Percentiles rank a stretch among this genome's conserved stretches.
phyloP scores from a whole-genome alignment of 2,113 vertebrate genomes.

The Columba janthina region DNA sequence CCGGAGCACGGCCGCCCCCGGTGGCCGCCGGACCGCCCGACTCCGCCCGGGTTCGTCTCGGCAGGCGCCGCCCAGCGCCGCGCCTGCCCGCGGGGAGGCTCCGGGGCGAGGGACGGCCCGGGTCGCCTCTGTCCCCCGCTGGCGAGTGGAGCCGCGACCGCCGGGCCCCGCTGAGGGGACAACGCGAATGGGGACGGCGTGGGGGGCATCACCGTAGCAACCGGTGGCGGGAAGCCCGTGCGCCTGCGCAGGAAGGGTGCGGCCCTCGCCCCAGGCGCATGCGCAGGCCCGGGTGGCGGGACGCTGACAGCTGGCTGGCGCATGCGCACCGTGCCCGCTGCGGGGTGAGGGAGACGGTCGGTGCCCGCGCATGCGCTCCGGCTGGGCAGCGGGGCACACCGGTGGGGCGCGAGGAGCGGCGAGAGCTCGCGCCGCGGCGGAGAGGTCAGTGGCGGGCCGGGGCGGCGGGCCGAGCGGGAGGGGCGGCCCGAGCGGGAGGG shows the following conservation, averaged over 20 bases:
- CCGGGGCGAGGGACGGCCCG: accelerated
- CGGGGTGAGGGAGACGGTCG: background rate
- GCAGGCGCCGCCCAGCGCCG: background rate
- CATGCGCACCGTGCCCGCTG: background rate
- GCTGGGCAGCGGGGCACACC: background rate
- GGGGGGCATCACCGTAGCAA: accelerated
- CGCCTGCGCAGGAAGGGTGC: background rate
- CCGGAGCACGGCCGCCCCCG: background rate
- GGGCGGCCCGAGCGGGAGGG: too few relatives aligned
- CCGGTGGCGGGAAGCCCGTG: background rate
- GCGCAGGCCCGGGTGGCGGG: background rate
- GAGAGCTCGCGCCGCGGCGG: background rate
- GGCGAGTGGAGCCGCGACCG: accelerated
- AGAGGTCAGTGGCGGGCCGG: background rate
- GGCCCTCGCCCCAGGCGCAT: accelerated
- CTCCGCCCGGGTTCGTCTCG: background rate
- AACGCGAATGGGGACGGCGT: accelerated
- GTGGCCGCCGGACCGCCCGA: background rate
- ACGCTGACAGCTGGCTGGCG: accelerated
- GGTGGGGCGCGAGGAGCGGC: background rate
- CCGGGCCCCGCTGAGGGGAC: accelerated
- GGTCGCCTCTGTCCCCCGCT: accelerated
- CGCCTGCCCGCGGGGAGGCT: background rate
- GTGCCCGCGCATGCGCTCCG: background rate
- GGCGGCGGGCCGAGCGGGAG: background rate